Evolutionary conservation across 2,888 invertebrate genomes (phyloP), one percentile per base, ranked within the genome.

Genomic region (Caenorhabditis auriculariae): DNA sequence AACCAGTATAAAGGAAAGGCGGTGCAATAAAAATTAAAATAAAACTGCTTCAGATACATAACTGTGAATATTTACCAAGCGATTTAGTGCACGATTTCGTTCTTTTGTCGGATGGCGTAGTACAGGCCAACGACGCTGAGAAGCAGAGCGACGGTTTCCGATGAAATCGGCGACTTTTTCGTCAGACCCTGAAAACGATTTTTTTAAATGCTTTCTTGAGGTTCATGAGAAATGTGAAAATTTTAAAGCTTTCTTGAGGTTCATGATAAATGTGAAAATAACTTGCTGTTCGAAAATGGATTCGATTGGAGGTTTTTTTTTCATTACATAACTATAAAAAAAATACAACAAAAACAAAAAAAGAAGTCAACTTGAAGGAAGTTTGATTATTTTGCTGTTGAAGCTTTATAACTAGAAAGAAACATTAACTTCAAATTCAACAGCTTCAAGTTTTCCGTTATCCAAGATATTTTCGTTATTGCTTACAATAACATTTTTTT

Each of bases 141-240:
- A 29, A 76, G 15, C 21, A 76, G 52, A 42, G 73, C 74, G 39
- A 79, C 64, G 43, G 69, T 65, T 54, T 79, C 79, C 12, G 75
- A 68, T 17, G 75, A 72, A 49, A 79, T 49, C 54, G 70, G 72
- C 32, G 68, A 70, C 59, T 76, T 75, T 32, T 51, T 65, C 37
- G 62, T 54, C 26, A 77, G 61, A 32, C 79, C 79, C 66, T 75
- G 61, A 0, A 69, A 66, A 47, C 32, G 19, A 4, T 4, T 45
- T 6, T 27, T 45, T 21, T 23, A 35, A 41, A 29, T 49, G 23
- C 35, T 26, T 45, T 27, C 19, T 4, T 45, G 29, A 23, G 46
- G 32, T 15, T n/a, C 37, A 9, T 21, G 12, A 29, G 3, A 17
- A 28, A 28, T 29, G 21, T 9, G 4, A 6, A 28, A 28, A 45